Conservation (phyloP, 1,140 invertebrate genomes). For the Cheumatopsyche charites region DNA sequence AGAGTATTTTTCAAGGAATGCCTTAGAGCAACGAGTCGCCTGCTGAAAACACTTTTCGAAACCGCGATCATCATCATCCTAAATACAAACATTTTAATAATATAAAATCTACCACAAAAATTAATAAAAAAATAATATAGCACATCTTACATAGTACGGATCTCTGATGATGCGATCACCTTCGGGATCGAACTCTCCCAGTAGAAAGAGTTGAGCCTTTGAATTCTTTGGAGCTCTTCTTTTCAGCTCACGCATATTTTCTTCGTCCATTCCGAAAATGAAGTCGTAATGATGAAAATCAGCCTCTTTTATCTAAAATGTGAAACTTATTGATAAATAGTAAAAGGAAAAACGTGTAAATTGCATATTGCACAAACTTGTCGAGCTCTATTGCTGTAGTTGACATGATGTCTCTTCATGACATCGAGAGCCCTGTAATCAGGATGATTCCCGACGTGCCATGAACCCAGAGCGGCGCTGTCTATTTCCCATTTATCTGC, state of each 20-base stretch:
- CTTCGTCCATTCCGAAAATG: conserved; percentile 91
- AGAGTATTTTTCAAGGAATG: conserved; percentile 65
- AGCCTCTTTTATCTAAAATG: conserved; percentile 65
- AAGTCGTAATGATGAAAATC: conserved; percentile 83
- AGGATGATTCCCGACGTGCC: conserved; percentile 83
- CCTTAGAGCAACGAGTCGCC: conserved; percentile 69
- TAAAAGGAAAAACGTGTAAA: neutral
- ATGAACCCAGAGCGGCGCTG: conserved; percentile 84
- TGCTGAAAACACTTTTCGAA: conserved; percentile 78
- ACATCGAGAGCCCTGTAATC: conserved; percentile 76
- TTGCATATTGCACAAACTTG: conserved; percentile 60
- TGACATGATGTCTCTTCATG: conserved; percentile 73
- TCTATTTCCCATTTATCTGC: conserved; percentile 80
- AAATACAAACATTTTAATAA: conserved; percentile 25
- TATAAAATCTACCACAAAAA: conserved; percentile 49
- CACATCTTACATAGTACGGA: conserved; percentile 85
- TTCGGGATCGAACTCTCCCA: conserved; percentile 83
- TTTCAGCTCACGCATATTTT: conserved; percentile 76
- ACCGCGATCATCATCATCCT: conserved; percentile 68
- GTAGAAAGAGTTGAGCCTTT: conserved; percentile 74
- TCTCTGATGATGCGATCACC: conserved; percentile 82
- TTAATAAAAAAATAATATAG: conserved; percentile 19
- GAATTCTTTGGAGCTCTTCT: conserved; percentile 65
- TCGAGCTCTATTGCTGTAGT: conserved; percentile 77
- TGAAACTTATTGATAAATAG: conserved; percentile 29